Evolutionary conservation across 2,113 vertebrate species (phyloP).

Genomic region (Ophthalmolycus amberensis): DNA sequence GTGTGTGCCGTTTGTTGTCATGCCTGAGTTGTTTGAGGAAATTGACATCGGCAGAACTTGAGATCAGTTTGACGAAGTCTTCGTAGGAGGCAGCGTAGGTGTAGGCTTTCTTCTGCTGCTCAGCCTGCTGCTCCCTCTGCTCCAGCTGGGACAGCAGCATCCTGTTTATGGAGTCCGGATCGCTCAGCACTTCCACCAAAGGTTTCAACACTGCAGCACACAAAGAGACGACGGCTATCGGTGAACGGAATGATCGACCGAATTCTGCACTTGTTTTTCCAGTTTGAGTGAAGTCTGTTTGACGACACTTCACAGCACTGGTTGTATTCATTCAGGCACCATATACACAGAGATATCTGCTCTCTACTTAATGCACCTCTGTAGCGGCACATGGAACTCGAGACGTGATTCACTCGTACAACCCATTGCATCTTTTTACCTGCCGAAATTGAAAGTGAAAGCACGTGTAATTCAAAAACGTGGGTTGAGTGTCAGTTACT

Average conservation of each 20-base stretch:
- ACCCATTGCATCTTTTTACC: neutral
- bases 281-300: neutral
- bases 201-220: conserved; percentile 89
- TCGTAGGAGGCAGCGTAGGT: conserved; percentile 98
- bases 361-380: neutral
- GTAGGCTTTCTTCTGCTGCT: conserved; percentile 97
- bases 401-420: neutral
- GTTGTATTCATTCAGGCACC: neutral
- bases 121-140: conserved; percentile 93
- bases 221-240: neutral
- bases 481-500: neutral
- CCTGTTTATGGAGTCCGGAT: conserved; percentile 96
- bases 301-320: neutral
- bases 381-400: neutral
- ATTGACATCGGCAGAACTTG: conserved; percentile 91
- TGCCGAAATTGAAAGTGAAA: neutral
- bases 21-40: conserved; percentile 98
- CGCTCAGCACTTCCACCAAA: conserved; percentile 93
- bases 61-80: conserved; percentile 99
- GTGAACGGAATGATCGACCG: neutral
- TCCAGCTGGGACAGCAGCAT: conserved; percentile 95
- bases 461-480: neutral
- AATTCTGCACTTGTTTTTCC: neutral
- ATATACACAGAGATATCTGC: neutral
- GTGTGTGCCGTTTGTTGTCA: neutral